Base-by-base conservation (phyloP, 2,888 invertebrate genomes). In the Crioceris asparagi region DNA sequence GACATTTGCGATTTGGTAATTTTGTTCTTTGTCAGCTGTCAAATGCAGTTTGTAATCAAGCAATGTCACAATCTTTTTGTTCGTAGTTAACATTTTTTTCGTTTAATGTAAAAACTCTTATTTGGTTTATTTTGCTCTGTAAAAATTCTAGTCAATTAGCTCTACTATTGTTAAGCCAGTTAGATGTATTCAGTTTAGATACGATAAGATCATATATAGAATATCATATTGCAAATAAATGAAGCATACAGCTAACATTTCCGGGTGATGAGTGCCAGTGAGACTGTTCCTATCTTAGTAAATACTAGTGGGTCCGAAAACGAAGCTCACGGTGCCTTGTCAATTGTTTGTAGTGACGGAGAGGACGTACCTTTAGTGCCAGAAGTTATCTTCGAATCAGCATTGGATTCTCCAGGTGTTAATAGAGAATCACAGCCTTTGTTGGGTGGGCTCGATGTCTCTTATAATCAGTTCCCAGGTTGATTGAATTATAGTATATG, bases 381-480 rank as follows among this genome's bases (percentile, higher is more conserved):
- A 51, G 87, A 87, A 67, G 79, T 88, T 52, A 77, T 77, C 49
- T 88, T 86, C 66, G 83, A 81, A 67, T 74, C 79, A 64, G 77
- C 77, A 70, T 79, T 84, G 79, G 86, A 86, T 76, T 82, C 83
- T 35, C 77, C 83, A 61, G 80, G 83, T 46, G 75, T 79, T 45
- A 85, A 83, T 68, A 77, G 90, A 60, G 94, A 94, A 75, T 88
- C 86, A 68, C 92, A 93, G 71, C 93, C 93, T 62, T 79, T 94
- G 50, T 74, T 94, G 36, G 86, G 87, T 67, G 83, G 84, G 69
- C 78, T 80, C 51, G 81, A 83, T 57, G 70, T 75, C 51, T 77
- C 83, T 44, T 83, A 76, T 59, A 91, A 92, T 65, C 79, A 83
- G 60, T 92, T 92, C 66, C 81, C 86, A 69, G 91, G 91, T 88